phyloP scores from a whole-genome alignment of 2,888 invertebrate species.

The Thymelicus acteon region DNA sequence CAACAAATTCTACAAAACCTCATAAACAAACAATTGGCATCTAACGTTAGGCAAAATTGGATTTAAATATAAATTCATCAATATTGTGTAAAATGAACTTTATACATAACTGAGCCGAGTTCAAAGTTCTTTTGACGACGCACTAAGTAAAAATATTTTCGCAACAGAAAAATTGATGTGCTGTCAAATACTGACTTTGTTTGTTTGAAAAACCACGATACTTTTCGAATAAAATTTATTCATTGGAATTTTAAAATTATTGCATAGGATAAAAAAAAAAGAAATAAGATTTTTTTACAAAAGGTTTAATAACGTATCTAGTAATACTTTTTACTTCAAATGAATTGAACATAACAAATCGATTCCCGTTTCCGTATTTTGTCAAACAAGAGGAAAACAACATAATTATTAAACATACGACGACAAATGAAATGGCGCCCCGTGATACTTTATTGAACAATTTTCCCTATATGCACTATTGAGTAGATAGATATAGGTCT shows the following conservation, averaged over 20 bases:
- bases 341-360: no score
- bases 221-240: background rate
- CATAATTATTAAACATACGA: no score
- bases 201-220: background rate
- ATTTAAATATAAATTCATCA: background rate
- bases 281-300: background rate
- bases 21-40: background rate
- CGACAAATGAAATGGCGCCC: no score
- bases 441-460: no score
- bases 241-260: background rate
- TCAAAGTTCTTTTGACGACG: background rate
- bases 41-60: background rate
- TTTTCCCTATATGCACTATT: no score
- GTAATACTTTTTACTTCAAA: no score
- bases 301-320: background rate
- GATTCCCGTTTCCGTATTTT: no score
- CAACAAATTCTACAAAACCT: background rate
- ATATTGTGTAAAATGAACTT: background rate
- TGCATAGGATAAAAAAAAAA: background rate
- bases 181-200: conserved; percentile 8
- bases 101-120: background rate
- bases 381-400: no score
- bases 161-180: conserved; percentile 3
- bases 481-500: no score
- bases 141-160: conserved; percentile 4